A percentile compares a stretch with the other conserved stretches of the same genome.
Conservation (phyloP, 2,888 invertebrate genomes). For the Drosophila borealis region DNA sequence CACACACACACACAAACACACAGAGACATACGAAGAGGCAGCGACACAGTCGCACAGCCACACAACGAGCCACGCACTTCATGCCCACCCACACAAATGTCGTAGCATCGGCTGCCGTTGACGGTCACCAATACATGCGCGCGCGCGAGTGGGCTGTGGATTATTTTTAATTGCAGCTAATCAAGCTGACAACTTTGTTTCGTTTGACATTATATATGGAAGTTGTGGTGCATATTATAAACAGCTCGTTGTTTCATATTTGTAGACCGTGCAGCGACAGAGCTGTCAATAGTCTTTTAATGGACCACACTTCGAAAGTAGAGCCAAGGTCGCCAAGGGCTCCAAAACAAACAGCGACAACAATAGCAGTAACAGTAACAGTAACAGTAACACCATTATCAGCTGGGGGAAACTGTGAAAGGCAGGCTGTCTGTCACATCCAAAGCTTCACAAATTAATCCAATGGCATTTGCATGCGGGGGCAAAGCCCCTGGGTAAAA, state of each 20-base stretch:
- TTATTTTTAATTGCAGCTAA: constrained; percentile 46
- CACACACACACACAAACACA: constrained; percentile 1
- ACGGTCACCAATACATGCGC: constrained; percentile 3
- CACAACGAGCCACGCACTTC: constrained; percentile 24
- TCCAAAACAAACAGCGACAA: background rate
- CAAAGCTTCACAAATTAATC: constrained; percentile 49
- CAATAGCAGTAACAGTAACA: background rate
- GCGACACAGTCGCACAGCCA: no score
- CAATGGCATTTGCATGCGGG: constrained; percentile 52
- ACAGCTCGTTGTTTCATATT: background rate
- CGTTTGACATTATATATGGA: constrained; percentile 9
- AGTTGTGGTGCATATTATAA: background rate
- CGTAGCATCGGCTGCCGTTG: background rate
- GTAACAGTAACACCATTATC: background rate
- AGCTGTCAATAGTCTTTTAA: constrained; percentile 1
- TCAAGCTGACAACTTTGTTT: constrained; percentile 47
- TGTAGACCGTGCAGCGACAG: background rate
- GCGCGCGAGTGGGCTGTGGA: background rate
- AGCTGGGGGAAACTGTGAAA: background rate
- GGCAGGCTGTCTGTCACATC: constrained; percentile 25
- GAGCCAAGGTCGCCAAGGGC: constrained; percentile 31
- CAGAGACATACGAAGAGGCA: background rate
- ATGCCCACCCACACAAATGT: constrained; percentile 4
- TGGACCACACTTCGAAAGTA: constrained; percentile 12
- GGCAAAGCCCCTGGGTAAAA: constrained; percentile 24